Evolutionary conservation across 2,113 vertebrate genomes (phyloP).

Genomic region (Engystomops pustulosus): DNA sequence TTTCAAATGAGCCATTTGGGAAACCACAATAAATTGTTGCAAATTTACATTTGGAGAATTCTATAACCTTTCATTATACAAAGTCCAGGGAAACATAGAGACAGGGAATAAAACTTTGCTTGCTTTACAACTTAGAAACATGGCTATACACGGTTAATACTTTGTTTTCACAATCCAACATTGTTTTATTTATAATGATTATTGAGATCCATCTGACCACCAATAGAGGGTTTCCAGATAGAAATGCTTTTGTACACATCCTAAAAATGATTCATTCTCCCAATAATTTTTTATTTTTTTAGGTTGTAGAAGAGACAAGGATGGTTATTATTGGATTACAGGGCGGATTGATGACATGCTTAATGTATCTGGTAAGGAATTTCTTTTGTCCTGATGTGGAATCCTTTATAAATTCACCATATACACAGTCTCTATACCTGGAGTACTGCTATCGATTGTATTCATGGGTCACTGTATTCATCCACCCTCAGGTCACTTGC

Average conservation of each 20-base stretch:
- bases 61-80: too few species aligned
- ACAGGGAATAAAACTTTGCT: too few species aligned
- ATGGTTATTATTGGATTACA: conserved; percentile 98
- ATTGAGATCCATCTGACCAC: not conserved
- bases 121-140: too few species aligned
- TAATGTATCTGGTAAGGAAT: conserved; percentile 90
- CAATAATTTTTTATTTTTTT: conserved; percentile 33
- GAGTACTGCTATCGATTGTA: not conserved
- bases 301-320: conserved; percentile 94
- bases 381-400: not conserved
- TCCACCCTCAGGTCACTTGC: conserved; percentile 81
- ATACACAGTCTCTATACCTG: not conserved
- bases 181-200: not conserved
- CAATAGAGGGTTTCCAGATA: too few species aligned
- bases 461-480: not conserved
- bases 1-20: too few species aligned
- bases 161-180: not conserved
- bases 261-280: not conserved
- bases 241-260: not conserved
- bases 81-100: too few species aligned
- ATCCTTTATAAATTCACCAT: not conserved
- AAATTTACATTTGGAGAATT: too few species aligned
- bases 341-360: conserved; percentile 98
- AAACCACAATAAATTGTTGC: too few species aligned
- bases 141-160: too few species aligned